Evolutionary conservation across 2,113 vertebrate species (phyloP), one percentile per base, ranked within the genome.

Genomic region (Prolemur simus): DNA sequence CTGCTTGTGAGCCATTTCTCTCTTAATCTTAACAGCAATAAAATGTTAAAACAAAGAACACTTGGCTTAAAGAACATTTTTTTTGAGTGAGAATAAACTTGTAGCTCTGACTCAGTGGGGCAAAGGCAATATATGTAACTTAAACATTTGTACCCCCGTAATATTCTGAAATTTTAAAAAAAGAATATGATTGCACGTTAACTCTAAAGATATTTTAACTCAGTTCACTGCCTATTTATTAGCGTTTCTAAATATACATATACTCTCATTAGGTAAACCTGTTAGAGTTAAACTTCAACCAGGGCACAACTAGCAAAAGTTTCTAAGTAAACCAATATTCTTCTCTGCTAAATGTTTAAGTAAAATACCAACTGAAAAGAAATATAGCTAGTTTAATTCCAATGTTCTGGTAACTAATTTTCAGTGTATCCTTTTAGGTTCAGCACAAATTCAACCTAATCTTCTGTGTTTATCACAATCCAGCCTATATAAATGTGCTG

Each of bases 341-440:
- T 96, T 84, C 56, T 73, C 60, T 91, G n/a, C 47, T 82, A 60
- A 96, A 81, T 17, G 37, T 20, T 73, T 86, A 73, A 66, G 11
- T 82, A 82, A 88, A 88, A 94, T 54, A 45, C 6, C 11, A 25
- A 96, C 6, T 64, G 45, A 90, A 85, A 95, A 93, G 7, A 96
- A 92, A 58, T 18, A 29, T 85, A 92, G 71, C 4, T 49, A 17
- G 18, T 82, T 81, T 45, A 91, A 88, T 85, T 93, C 49, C 4
- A 87, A 27, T 66, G 89, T 39, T 80, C 8, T 37, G 54, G 12
- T 71, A 6, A 78, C 5, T 86, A 45, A 66, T 74, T 91, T 68
- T 64, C 25, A 56, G 21, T 34, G 25, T 69, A 39, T 80, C n/a
- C 21, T 80, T 84, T 74, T 82, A 71, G 1, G 6, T 10, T 77